A percentile compares a stretch with the other conserved stretches of the same genome.
Evolutionary conservation across 1,140 invertebrate species (phyloP).

Genomic region (Drosophila pandora): DNA sequence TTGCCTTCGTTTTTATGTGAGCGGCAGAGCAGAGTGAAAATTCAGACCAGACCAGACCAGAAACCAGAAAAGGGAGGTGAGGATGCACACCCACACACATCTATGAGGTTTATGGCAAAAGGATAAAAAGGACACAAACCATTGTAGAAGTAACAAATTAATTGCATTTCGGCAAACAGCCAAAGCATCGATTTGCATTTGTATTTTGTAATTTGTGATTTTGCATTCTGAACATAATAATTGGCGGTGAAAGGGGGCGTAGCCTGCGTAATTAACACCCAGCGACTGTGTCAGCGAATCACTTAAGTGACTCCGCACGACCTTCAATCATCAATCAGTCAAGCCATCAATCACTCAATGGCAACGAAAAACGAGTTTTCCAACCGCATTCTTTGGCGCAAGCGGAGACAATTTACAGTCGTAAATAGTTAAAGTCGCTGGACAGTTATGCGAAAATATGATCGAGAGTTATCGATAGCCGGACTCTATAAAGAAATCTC

Average conservation of each 20-base stretch:
- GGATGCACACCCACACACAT: slow-evolving; percentile 1
- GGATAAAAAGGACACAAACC: slow-evolving; percentile 17
- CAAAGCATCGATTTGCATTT: slow-evolving; percentile 61
- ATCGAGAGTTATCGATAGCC: slow-evolving; percentile 41
- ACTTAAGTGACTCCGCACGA: slow-evolving; percentile 70
- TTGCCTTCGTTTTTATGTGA: slow-evolving; percentile 54
- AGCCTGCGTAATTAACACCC: slow-evolving; percentile 69
- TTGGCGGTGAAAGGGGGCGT: slow-evolving; percentile 23
- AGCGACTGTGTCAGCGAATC: slow-evolving; percentile 69
- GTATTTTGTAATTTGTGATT: slow-evolving; percentile 48
- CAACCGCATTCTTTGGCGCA: slow-evolving; percentile 55
- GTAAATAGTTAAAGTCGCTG: slow-evolving; percentile 63
- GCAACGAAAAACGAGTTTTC: slow-evolving; percentile 50
- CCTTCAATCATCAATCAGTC: slow-evolving; percentile 79
- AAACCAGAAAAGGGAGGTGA: not conserved
- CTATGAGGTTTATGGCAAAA: not conserved
- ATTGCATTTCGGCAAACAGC: slow-evolving; percentile 51
- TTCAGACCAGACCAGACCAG: not conserved
- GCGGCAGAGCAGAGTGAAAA: slow-evolving; percentile 12
- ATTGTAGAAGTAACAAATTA: slow-evolving; percentile 52
- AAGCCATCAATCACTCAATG: slow-evolving; percentile 44
- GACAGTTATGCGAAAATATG: slow-evolving; percentile 69
- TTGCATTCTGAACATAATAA: slow-evolving; percentile 51
- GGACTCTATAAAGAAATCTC: slow-evolving; percentile 13
- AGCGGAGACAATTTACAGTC: slow-evolving; percentile 53